These are phyloP conservation scores for Lepidochitona cinerea DNA, from an alignment of 2,888 invertebrate species.

Conservation along the genomic window DNA sequence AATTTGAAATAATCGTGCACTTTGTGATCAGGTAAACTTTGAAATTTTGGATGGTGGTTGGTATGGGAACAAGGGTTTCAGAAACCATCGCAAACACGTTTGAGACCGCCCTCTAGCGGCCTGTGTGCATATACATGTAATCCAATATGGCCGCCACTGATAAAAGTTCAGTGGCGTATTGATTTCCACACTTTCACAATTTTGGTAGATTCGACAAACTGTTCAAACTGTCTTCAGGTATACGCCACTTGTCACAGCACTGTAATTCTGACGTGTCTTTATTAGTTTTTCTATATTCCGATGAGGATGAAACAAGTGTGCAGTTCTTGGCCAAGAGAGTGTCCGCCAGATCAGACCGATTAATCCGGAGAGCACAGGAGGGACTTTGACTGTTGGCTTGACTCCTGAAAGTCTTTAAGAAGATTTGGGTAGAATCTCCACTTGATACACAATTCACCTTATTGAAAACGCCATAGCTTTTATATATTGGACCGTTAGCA, in stretches of 20 bases:
- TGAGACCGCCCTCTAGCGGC: too few relatives aligned
- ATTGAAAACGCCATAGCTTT: neutral
- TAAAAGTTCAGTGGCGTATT: too few relatives aligned
- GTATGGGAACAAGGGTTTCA: too few relatives aligned
- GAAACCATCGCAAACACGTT: too few relatives aligned
- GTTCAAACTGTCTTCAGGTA: neutral
- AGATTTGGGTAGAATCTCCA: neutral
- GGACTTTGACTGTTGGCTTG: neutral
- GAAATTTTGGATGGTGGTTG: too few relatives aligned
- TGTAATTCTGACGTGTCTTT: neutral
- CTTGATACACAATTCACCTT: neutral
- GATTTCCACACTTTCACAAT: too few relatives aligned
- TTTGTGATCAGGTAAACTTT: too few relatives aligned
- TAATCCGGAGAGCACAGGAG: neutral
- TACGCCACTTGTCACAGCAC: neutral
- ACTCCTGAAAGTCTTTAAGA: neutral
- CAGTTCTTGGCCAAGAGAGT: neutral
- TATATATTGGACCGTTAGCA: too few relatives aligned
- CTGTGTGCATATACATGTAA: too few relatives aligned
- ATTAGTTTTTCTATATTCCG: neutral
- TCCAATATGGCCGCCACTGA: too few relatives aligned
- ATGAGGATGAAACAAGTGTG: neutral
- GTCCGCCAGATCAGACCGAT: neutral
- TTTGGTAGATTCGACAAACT: neutral
- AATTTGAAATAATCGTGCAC: too few relatives aligned